Percentiles rank a stretch among this genome's conserved stretches.
Evolutionary conservation across 2,113 vertebrate species (phyloP).

Genomic region (Myiopsitta monachus): DNA sequence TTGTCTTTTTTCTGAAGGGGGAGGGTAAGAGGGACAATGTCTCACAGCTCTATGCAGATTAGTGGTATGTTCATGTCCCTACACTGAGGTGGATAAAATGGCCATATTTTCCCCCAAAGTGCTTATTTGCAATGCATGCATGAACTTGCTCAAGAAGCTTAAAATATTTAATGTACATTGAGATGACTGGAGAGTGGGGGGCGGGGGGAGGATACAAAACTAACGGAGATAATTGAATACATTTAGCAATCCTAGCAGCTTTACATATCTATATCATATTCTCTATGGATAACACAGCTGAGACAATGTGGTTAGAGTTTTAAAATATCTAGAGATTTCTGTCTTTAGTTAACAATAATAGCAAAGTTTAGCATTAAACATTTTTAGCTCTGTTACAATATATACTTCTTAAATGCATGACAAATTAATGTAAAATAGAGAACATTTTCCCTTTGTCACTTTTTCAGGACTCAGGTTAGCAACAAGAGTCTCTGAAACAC

Average conservation of each 20-base stretch:
- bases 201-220: neutral
- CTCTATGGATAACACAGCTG: constrained; percentile 1
- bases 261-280: neutral
- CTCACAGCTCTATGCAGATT: neutral
- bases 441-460: neutral
- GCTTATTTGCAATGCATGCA: neutral
- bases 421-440: neutral
- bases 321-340: constrained; percentile 22
- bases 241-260: constrained; percentile 8
- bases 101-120: neutral
- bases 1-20: neutral
- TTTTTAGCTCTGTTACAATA: constrained; percentile 6
- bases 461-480: neutral
- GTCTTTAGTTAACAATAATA: constrained; percentile 6
- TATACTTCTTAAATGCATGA: neutral
- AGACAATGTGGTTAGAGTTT: constrained; percentile 7
- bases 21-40: neutral
- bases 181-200: neutral
- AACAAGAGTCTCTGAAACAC: neutral
- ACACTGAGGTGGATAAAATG: neutral
- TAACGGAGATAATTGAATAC: constrained; percentile 3
- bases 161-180: constrained; percentile 32
- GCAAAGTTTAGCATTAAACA: neutral
- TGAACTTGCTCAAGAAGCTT: neutral
- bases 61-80: neutral